Conservation (phyloP, 2,797 vertebrate species). For the Crax fasciolata region DNA sequence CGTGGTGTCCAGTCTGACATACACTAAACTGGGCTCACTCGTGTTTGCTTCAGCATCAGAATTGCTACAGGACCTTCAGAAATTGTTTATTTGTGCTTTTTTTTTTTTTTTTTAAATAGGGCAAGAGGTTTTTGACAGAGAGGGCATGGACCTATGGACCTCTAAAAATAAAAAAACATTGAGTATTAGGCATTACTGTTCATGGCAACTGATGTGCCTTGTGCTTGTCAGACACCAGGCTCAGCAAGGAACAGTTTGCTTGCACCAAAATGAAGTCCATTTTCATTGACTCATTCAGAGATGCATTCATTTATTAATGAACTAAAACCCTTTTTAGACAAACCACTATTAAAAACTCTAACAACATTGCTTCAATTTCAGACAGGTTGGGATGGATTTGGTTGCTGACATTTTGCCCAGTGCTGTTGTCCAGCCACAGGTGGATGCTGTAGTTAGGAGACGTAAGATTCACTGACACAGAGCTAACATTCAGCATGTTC, state of each 20-base stretch:
- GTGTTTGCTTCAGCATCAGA: background rate
- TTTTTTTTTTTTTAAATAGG: background rate
- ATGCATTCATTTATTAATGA: background rate
- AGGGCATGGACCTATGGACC: no score
- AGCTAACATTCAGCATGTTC: background rate
- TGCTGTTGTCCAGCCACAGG: background rate
- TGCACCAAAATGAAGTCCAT: background rate
- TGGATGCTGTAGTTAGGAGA: background rate
- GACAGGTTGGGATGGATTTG: background rate
- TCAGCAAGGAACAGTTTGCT: background rate
- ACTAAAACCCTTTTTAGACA: background rate
- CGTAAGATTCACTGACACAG: rapidly evolving
- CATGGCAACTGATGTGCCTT: background rate
- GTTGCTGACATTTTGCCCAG: background rate
- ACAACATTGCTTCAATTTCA: background rate
- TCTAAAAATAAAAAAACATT: background rate
- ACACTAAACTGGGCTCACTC: background rate
- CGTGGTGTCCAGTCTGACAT: background rate
- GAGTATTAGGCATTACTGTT: background rate
- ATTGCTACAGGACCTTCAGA: background rate
- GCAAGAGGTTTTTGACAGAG: background rate
- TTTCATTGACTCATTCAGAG: background rate
- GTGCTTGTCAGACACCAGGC: background rate
- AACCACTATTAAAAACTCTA: background rate
- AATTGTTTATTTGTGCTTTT: rapidly evolving